phyloP scores from a whole-genome alignment of 23 tunicate genomes.

The Diplosoma virens region DNA sequence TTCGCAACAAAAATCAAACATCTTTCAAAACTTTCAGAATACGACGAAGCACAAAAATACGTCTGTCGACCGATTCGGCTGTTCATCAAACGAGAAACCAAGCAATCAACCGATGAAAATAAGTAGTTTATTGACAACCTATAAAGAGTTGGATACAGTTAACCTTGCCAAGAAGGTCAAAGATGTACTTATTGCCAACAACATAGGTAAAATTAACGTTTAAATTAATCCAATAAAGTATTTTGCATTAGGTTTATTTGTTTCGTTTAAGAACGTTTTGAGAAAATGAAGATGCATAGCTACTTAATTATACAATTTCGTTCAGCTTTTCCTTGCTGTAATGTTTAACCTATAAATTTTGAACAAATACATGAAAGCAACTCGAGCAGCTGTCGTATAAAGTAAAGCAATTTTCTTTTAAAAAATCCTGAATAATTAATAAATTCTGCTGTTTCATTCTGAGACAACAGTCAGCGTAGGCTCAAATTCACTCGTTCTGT shows the following conservation, averaged over 20 bases:
- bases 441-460: background rate
- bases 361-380: background rate
- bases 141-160: conserved; percentile 47
- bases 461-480: no score
- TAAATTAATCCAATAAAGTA: background rate
- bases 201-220: conserved; percentile 33
- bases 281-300: no score
- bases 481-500: background rate
- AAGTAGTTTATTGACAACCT: conserved; percentile 30
- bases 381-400: background rate
- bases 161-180: conserved; percentile 40
- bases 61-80: no score
- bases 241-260: background rate
- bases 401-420: background rate
- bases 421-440: background rate
- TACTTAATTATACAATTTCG: background rate
- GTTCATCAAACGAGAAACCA: background rate
- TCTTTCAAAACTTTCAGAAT: no score
- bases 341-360: background rate
- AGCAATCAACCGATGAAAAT: background rate
- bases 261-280: background rate
- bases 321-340: background rate
- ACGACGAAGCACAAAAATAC: no score
- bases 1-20: no score
- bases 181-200: conserved; percentile 45